phyloP scores from a whole-genome alignment of 23 tunicate species.

The Aplidium turbinatum region DNA sequence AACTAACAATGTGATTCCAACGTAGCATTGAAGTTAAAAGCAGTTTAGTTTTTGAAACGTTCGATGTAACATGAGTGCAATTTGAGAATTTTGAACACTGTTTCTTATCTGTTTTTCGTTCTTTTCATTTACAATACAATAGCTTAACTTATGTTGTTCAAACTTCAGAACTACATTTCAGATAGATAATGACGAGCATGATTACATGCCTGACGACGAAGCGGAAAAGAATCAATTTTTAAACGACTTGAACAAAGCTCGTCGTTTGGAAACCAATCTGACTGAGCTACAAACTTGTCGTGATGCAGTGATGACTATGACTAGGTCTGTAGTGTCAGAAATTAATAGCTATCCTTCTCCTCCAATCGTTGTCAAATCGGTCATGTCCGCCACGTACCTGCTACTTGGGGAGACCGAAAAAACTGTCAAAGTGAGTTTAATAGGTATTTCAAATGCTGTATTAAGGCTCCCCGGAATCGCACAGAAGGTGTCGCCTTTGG shows the following conservation, averaged over 20 bases:
- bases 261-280: constrained; percentile 37
- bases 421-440: constrained; percentile 56
- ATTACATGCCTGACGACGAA: constrained; percentile 32
- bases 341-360: constrained; percentile 76
- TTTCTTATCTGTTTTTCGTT: too few relatives aligned
- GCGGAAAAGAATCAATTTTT: constrained; percentile 22
- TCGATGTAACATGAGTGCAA: too few relatives aligned
- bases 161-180: too few relatives aligned
- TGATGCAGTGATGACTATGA: constrained; percentile 54
- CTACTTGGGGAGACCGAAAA: constrained; percentile 72
- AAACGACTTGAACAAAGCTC: constrained; percentile 44
- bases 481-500: background rate
- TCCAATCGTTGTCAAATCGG: constrained; percentile 59
- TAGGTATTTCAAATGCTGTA: too few relatives aligned
- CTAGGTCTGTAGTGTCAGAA: constrained; percentile 71
- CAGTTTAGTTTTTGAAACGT: too few relatives aligned
- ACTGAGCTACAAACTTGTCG: constrained; percentile 43
- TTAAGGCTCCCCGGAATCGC: too few relatives aligned
- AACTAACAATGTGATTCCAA: too few relatives aligned
- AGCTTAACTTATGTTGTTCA: too few relatives aligned
- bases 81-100: too few relatives aligned
- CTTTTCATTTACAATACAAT: too few relatives aligned
- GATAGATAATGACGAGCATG: constrained; percentile 59
- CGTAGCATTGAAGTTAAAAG: too few relatives aligned
- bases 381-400: constrained; percentile 70